Evolutionary conservation across 1,140 invertebrate species (phyloP), one percentile per base, ranked within the genome.

Genomic region (Zaprionus vittiger): DNA sequence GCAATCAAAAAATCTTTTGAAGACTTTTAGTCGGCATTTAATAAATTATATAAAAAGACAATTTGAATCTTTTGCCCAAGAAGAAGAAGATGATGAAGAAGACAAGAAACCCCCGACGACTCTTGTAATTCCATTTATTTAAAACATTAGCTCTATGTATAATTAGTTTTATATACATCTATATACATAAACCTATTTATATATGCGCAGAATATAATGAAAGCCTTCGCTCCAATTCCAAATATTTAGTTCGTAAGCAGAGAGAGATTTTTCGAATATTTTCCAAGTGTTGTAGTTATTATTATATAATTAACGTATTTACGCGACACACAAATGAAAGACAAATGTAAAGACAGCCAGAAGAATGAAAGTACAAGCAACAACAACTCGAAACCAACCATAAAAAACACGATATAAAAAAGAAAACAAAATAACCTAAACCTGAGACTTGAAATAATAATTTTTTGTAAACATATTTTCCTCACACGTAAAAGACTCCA

Each of bases 161-260:
- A 81, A 63, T 57, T 83, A 79, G 68, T 66, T 79, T 59, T 83
- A 89, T 74, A 57, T 31, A 57, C 73, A 60, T 65, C 47, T 60
- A 55, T 47, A 77, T 64, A 77, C 56, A 61, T 67, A 81, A 59
- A 69, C 47, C 44, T 62, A 55, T 55, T 15, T 28, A 44, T 59
- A 54, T 62, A 56, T 75, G 68, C 78, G 38, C 55, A 72, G 68
- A 61, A 49, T 56, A 66, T 56, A 66, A 68, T 74, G 44, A 75
- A 73, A 82, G 81, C 81, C 85, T 90, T 90, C 82, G 86, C 85
- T 90, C 82, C 82, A 82, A 90, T 90, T 90, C 85, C 85, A 90
- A 90, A 90, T 85, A 90, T 80, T 77, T 86, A 90, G 85, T 91
- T 80, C 49, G 28, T 82, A 82, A 90, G 82, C 62, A 59, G 47